Base-by-base conservation (phyloP, 2,797 vertebrate species). In the Ambastaia sidthimunki region DNA sequence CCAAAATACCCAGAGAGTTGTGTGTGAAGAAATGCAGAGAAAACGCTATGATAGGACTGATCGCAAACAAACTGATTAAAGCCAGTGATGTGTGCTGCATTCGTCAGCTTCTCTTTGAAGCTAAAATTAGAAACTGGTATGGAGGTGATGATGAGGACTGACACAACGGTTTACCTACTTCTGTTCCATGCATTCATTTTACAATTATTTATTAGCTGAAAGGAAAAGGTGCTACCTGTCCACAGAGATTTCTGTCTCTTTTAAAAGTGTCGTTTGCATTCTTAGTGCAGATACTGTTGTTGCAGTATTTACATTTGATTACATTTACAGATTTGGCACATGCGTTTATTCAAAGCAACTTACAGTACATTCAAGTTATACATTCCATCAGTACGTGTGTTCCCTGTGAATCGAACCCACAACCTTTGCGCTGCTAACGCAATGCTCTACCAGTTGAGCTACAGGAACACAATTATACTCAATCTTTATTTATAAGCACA, bases 51-150 rank as follows among this genome's bases (percentile, higher is more conserved):
- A n/a, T n/a, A n/a, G n/a, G n/a, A n/a, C n/a, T n/a, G n/a, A n/a
- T 18, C 19, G 12, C 34, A 74, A 70, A 48, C 23, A 48, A 60
- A 77, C 60, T 47, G 62, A 74, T 25, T 63, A 54, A 54, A 13
- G 6, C n/a, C 16, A 18, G n/a, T 55, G 34, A 34, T 15, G 18
- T 54, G 50, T 3, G 21, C 18, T 77, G 34, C 34, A 18, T 21
- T 44, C 31, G 18, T 28, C 52, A 60, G 25, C 48, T 66, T 19
- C 12, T 18, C 52, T 59, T 41, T 19, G 2, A 69, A 60, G n/a
- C 11, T 21, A 70, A 69, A 76, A 31, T 31, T 18, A 16, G 7
- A 16, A 69, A 70, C 59, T 60, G 4, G 48, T 47, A 25, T 25
- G 54, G 3, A 68, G 16, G 50, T n/a, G 19, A 55, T 73, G 19